phyloP scores from a whole-genome alignment of 2,113 vertebrate genomes.

The Odontesthes bonariensis region DNA sequence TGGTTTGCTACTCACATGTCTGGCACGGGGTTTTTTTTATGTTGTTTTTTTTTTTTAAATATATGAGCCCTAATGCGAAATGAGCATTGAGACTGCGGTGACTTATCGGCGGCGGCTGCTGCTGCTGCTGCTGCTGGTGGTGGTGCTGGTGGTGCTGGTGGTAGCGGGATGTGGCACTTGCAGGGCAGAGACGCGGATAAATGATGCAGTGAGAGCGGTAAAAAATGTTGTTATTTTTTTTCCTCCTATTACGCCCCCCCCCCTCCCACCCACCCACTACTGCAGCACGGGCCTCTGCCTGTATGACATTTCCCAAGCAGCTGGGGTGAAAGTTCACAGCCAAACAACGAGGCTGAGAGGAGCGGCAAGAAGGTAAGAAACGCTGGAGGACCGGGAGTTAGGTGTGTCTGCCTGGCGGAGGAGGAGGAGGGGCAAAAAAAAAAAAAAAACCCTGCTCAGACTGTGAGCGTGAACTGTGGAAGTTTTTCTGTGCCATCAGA shows the following conservation, averaged over 20 bases:
- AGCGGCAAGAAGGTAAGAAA: constrained; percentile 84
- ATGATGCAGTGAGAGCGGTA: constrained; percentile 68
- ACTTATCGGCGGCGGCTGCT: constrained; percentile 50
- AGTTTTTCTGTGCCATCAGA: no score
- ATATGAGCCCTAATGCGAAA: constrained; percentile 64
- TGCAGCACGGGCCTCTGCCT: constrained; percentile 85
- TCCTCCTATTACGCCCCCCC: constrained; percentile 75
- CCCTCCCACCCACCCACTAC: no score
- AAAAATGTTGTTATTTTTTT: constrained; percentile 72
- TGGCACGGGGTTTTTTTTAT: constrained; percentile 69
- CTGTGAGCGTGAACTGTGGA: no score
- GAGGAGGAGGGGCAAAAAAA: constrained; percentile 43
- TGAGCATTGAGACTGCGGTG: constrained; percentile 66
- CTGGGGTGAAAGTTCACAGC: constrained; percentile 86
- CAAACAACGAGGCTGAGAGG: constrained; percentile 83
- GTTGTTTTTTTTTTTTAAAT: background rate
- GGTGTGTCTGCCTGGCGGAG: constrained; percentile 71
- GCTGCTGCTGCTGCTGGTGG: constrained; percentile 48
- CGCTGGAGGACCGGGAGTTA: constrained; percentile 83
- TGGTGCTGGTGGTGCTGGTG: background rate
- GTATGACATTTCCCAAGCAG: constrained; percentile 85
- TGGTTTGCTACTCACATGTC: constrained; percentile 86
- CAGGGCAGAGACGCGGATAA: constrained; percentile 54
- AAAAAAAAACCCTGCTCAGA: background rate
- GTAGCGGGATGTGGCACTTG: constrained; percentile 68